These are phyloP conservation scores for Spea multiplicata DNA, from an alignment of 2,113 vertebrate species.

Conservation along the genomic window DNA sequence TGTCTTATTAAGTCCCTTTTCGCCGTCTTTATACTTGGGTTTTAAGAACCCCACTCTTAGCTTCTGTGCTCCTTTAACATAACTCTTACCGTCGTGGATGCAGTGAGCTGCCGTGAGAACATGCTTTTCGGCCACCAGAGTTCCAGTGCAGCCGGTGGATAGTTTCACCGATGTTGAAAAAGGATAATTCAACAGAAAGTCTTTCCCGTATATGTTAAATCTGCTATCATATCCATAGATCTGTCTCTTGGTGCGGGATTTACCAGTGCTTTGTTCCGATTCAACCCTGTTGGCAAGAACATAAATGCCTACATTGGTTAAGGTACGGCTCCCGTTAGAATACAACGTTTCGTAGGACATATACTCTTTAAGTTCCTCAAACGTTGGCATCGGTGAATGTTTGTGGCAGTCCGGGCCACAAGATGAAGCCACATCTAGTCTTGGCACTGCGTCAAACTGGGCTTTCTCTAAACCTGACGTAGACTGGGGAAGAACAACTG, in stretches of 20 bases:
- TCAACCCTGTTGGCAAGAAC: constrained; percentile 59
- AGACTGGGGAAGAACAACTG: constrained; percentile 82
- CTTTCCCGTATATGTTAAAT: constrained; percentile 89
- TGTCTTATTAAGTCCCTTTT: constrained; percentile 58
- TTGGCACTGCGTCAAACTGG: constrained; percentile 76
- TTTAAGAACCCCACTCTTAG: constrained; percentile 91
- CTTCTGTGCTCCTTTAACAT: constrained; percentile 92
- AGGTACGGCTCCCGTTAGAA: constrained; percentile 79
- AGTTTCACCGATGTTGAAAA: constrained; percentile 93
- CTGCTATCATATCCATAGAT: constrained; percentile 91
- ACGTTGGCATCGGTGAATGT: constrained; percentile 73
- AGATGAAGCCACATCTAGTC: constrained; percentile 77
- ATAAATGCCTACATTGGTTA: constrained; percentile 86
- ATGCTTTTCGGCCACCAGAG: constrained; percentile 86
- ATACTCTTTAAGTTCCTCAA: constrained; percentile 76
- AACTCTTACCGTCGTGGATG: constrained; percentile 92
- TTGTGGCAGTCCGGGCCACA: constrained; percentile 90
- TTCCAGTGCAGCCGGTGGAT: constrained; percentile 92
- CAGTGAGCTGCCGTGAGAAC: constrained; percentile 95
- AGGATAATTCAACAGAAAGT: constrained; percentile 87
- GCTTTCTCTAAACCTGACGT: constrained; percentile 73
- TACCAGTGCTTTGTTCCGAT: constrained; percentile 46
- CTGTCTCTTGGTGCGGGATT: constrained; percentile 80
- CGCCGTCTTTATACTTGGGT: constrained; percentile 72
- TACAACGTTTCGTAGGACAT: constrained; percentile 91